A percentile compares a stretch with the other conserved stretches of the same genome.
These are phyloP conservation scores for Trichoplusia ni DNA, from an alignment of 1,140 invertebrate genomes.

Conservation along the genomic window DNA sequence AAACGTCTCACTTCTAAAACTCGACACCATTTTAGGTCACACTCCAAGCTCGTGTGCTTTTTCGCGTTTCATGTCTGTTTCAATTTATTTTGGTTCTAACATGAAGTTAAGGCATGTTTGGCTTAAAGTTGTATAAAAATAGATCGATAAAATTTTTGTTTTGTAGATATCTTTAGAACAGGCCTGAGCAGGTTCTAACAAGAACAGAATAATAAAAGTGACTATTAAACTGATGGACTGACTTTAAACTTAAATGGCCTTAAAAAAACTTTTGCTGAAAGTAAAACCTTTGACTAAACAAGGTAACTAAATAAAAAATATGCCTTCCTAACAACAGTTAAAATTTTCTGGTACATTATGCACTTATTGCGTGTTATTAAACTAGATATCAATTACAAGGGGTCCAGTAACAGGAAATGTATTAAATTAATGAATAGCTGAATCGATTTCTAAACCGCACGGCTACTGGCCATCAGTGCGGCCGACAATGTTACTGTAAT, in stretches of 20 bases:
- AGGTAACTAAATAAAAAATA: too few species aligned
- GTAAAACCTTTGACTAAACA: too few species aligned
- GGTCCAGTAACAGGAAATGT: slow-evolving; percentile 48
- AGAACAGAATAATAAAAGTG: too few species aligned
- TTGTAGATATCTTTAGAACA: too few species aligned
- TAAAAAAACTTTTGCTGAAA: too few species aligned
- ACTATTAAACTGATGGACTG: too few species aligned
- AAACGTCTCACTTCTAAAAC: slow-evolving; percentile 42
- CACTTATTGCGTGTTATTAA: slow-evolving; percentile 20
- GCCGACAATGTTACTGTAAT: slow-evolving; percentile 52
- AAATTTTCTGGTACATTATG: slow-evolving; percentile 15
- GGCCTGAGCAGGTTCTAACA: too few species aligned
- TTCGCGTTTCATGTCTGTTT: neutral
- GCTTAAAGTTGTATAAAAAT: neutral
- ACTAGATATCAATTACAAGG: slow-evolving; percentile 38
- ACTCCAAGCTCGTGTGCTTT: slow-evolving; percentile 4
- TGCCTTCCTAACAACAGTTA: neutral
- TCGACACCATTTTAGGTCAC: slow-evolving; percentile 13
- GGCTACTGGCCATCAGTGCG: slow-evolving; percentile 45
- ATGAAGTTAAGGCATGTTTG: neutral
- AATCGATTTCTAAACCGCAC: slow-evolving; percentile 63
- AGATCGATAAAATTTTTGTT: too few species aligned
- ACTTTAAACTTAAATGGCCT: too few species aligned
- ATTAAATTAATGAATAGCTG: slow-evolving; percentile 50
- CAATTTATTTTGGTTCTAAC: too few species aligned